Percentiles rank a stretch among this genome's conserved stretches.
These are phyloP conservation scores for Pedetes capensis DNA, from an alignment of 2,113 vertebrate species.

Conservation along the genomic window DNA sequence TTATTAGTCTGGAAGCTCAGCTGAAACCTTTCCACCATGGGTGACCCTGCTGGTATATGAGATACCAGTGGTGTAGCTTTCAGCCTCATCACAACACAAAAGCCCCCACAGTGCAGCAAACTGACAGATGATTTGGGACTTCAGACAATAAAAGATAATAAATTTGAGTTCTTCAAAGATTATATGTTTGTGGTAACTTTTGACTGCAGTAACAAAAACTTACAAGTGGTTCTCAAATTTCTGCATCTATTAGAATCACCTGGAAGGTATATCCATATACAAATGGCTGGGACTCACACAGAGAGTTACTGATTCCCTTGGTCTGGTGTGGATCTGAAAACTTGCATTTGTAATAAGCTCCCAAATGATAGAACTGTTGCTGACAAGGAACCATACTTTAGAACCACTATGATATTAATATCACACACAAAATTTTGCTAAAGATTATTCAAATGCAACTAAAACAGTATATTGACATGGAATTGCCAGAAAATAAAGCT, in stretches of 20 bases:
- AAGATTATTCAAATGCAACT: too few species aligned
- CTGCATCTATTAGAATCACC: neutral
- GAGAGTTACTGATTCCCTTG: neutral
- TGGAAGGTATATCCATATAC: neutral
- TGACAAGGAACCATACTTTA: neutral
- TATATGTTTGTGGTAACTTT: neutral
- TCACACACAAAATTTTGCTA: too few species aligned
- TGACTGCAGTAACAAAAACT: neutral
- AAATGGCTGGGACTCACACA: neutral
- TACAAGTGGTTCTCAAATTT: neutral
- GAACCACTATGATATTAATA: neutral
- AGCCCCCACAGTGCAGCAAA: too few species aligned
- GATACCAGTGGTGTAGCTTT: too few species aligned
- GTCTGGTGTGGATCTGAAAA: neutral
- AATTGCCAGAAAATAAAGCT: too few species aligned
- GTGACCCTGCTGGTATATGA: too few species aligned
- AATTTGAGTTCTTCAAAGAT: neutral
- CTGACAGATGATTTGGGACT: too few species aligned
- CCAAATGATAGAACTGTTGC: neutral
- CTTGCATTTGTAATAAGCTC: too few species aligned
- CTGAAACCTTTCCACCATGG: too few species aligned
- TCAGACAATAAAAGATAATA: neutral
- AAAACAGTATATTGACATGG: too few species aligned
- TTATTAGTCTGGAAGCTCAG: too few species aligned
- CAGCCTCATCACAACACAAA: too few species aligned